Percentiles rank a stretch among this genome's conserved stretches.
phyloP scores from a whole-genome alignment of 2,797 vertebrate species.

The Karalla daura region DNA sequence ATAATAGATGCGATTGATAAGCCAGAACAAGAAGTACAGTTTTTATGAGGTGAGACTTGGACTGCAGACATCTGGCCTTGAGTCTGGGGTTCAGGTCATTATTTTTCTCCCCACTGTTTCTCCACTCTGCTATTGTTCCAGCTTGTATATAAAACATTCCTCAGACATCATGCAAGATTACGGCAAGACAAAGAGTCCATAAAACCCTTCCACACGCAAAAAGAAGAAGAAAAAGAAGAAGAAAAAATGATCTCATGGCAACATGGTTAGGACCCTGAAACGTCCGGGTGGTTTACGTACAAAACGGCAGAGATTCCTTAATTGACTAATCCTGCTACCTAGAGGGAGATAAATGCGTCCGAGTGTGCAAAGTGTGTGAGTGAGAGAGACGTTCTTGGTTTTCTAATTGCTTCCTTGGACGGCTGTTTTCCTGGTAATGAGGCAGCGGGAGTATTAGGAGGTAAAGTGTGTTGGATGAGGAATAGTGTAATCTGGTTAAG shows the following conservation, averaged over 20 bases:
- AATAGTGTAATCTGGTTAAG: constrained; percentile 69
- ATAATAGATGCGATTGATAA: constrained; percentile 67
- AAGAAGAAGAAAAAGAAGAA: background rate
- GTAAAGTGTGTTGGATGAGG: constrained; percentile 65
- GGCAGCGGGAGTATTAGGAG: constrained; percentile 57
- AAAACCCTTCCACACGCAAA: constrained; percentile 60
- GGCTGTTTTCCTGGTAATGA: constrained; percentile 68
- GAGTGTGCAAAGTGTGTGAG: constrained; percentile 19
- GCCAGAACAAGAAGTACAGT: constrained; percentile 64
- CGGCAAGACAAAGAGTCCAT: constrained; percentile 55
- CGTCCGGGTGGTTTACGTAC: no score
- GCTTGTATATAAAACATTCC: constrained; percentile 75
- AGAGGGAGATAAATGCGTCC: constrained; percentile 47
- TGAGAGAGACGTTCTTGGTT: constrained; percentile 29
- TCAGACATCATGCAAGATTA: constrained; percentile 69
- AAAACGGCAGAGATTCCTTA: constrained; percentile 33
- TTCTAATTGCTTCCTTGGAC: constrained; percentile 59
- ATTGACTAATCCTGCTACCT: constrained; percentile 42
- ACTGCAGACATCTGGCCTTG: constrained; percentile 72
- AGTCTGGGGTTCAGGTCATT: constrained; percentile 62
- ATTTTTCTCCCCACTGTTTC: constrained; percentile 65
- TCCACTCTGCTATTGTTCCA: constrained; percentile 66
- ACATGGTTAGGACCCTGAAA: no score
- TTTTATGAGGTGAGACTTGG: constrained; percentile 78
- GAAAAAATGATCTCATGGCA: no score